These are phyloP conservation scores for Drosophila conformis DNA, from an alignment of 2,888 invertebrate species.

Conservation along the genomic window DNA sequence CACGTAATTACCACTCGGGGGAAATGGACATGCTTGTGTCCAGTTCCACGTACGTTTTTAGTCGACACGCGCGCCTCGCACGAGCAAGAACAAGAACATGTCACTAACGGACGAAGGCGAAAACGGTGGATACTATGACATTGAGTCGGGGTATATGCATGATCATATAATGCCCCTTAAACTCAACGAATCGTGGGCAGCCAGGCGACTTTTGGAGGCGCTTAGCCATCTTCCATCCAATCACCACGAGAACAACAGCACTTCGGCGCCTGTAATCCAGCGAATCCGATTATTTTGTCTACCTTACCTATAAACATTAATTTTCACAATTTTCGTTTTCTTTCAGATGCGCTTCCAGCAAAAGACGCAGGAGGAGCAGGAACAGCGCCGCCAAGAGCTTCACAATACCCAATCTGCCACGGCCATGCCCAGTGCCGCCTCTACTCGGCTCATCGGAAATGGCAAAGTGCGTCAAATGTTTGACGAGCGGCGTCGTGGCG, in stretches of 20 bases:
- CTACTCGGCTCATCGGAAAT: slow-evolving; percentile 70
- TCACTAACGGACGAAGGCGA: slow-evolving; percentile 46
- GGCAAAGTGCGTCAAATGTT: slow-evolving; percentile 92
- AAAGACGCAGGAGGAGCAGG: slow-evolving; percentile 92
- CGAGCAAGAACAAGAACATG: slow-evolving; percentile 47
- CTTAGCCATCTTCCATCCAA: slow-evolving; percentile 83
- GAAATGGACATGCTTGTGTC: slow-evolving; percentile 61
- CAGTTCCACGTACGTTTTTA: slow-evolving; percentile 48
- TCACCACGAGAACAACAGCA: slow-evolving; percentile 63
- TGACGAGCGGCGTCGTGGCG: slow-evolving; percentile 91
- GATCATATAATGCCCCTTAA: slow-evolving; percentile 84
- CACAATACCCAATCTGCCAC: slow-evolving; percentile 78
- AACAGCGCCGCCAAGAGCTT: slow-evolving; percentile 90
- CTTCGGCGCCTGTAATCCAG: slow-evolving; percentile 74
- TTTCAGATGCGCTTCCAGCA: slow-evolving; percentile 92
- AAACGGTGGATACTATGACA: slow-evolving; percentile 25
- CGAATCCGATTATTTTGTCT: not conserved
- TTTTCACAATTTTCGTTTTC: not conserved
- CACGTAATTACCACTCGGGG: slow-evolving; percentile 64
- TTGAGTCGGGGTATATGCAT: slow-evolving; percentile 31
- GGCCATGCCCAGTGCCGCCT: slow-evolving; percentile 22
- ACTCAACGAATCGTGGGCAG: slow-evolving; percentile 87
- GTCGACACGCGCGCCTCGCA: slow-evolving; percentile 60
- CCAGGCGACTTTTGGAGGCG: slow-evolving; percentile 86
- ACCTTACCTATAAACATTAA: not conserved